Evolutionary conservation across 2,113 vertebrate genomes (phyloP).

Genomic region (Oncorhynchus clarkii): DNA sequence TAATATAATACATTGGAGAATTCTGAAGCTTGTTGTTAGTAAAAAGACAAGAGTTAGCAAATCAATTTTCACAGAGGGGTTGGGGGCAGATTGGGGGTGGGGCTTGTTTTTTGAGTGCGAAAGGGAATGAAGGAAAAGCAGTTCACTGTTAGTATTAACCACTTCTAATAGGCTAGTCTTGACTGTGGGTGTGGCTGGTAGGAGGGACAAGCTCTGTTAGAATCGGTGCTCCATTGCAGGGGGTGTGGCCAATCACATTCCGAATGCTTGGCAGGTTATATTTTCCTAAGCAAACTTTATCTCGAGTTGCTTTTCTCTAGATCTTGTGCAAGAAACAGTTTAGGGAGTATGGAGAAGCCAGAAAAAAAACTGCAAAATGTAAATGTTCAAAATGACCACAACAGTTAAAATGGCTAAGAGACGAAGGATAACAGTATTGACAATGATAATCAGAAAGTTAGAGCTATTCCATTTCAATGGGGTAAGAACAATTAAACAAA

Average conservation of each 20-base stretch:
- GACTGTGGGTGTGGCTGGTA: slow-evolving; percentile 35
- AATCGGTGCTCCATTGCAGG: slow-evolving; percentile 22
- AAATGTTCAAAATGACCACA: slow-evolving; percentile 11
- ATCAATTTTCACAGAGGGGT: slow-evolving; percentile 65
- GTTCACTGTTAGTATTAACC: slow-evolving; percentile 72
- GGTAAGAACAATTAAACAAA: not conserved
- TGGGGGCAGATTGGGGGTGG: not conserved
- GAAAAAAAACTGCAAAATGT: slow-evolving; percentile 16
- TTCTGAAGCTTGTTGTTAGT: slow-evolving; percentile 82
- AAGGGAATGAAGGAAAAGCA: slow-evolving; percentile 65
- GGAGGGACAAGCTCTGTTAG: slow-evolving; percentile 22
- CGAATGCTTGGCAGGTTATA: slow-evolving; percentile 29
- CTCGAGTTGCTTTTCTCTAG: slow-evolving; percentile 1
- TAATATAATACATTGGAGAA: slow-evolving; percentile 67
- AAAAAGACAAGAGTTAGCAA: slow-evolving; percentile 84
- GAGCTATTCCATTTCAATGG: not conserved
- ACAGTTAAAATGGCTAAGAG: not conserved
- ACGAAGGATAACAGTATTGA: not conserved
- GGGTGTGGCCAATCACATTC: slow-evolving; percentile 44
- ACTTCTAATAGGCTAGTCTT: slow-evolving; percentile 59
- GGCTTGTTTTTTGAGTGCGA: slow-evolving; percentile 51
- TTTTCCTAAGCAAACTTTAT: slow-evolving; percentile 8
- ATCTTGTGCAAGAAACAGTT: slow-evolving; percentile 20
- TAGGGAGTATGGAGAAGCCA: slow-evolving; percentile 20
- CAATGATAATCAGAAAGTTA: not conserved